Base-by-base conservation (phyloP, 2,113 vertebrate species). In the Ochotona princeps region DNA sequence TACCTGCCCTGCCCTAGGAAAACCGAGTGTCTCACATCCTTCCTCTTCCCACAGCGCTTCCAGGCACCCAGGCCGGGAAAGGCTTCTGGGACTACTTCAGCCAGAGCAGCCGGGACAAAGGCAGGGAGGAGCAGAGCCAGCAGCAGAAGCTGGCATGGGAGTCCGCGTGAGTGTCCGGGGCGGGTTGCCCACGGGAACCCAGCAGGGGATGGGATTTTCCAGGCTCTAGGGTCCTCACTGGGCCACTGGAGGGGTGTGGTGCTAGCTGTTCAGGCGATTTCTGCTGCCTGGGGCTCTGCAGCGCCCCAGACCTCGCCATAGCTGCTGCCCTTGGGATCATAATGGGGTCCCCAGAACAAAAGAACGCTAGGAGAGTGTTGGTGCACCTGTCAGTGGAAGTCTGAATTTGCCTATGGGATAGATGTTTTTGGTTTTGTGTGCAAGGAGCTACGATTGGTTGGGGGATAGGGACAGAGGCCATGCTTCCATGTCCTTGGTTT, bases 51-150 rank as follows among this genome's bases (percentile, higher is more conserved):
- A 47, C 95, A 98, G 98, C 0, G 5, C 38, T 89, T 11, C 80
- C 86, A 1, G 88, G 63, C 0, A 47, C 83, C 38, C 54, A 67
- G 65, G 93, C 91, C 0, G 70, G 76, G 83, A 98, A 98, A 47
- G 87, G 96, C 49, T 96, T 97, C 87, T 98, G 98, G 98, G 96
- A 95, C 10, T 93, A 97, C 94, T 96, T 98, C 32, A 97, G 98
- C 89, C 98, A 98, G 94, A 97, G 97, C 83, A 97, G 96, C 2
- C 94, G 98, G 0, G 95, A 98, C 89, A 98, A 98, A 95, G 97
- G 97, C 38, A 73, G 80, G 79, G 44, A 6, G 8, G 96, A 96
- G 72, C 95, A 44, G 0, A 57, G 84, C 25, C 98, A 96, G 51
- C 97, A 98, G 90, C 35, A 92, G 95, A 99, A 98, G 96, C 96